phyloP scores from a whole-genome alignment of 2,113 vertebrate species.

The Theristicus caerulescens region DNA sequence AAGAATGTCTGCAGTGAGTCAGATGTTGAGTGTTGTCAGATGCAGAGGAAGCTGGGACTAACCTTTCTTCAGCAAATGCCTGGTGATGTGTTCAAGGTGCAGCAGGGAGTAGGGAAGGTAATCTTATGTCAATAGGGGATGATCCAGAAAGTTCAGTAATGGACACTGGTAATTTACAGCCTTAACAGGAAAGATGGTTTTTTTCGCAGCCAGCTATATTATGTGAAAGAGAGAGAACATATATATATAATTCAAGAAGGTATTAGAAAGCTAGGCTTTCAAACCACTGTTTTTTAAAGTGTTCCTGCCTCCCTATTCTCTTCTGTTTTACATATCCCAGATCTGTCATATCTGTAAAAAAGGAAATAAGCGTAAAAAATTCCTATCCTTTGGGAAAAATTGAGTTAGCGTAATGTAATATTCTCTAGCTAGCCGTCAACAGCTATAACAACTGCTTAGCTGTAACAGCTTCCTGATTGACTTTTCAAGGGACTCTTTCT shows the following conservation, averaged over 20 bases:
- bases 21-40: too few relatives aligned
- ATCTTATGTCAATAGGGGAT: background rate
- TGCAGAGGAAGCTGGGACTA: background rate
- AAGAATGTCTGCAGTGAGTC: background rate
- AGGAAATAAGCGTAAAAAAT: background rate
- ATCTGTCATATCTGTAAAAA: background rate
- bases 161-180: background rate
- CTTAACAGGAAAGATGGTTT: background rate
- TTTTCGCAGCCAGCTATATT: background rate
- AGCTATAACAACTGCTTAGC: background rate
- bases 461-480: conserved; percentile 15
- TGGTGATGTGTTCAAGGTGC: background rate
- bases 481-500: background rate
- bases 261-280: conserved; percentile 5
- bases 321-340: conserved; percentile 26
- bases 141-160: background rate
- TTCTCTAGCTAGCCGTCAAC: background rate
- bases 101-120: background rate
- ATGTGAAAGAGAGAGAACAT: background rate
- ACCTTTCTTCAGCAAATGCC: background rate
- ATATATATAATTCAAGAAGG: background rate
- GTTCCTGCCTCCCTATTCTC: background rate
- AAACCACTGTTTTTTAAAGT: background rate
- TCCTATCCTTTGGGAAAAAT: background rate
- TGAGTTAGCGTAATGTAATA: conserved; percentile 4